Base-by-base conservation (phyloP, 2,113 vertebrate genomes). In the Barnardius zonarius region DNA sequence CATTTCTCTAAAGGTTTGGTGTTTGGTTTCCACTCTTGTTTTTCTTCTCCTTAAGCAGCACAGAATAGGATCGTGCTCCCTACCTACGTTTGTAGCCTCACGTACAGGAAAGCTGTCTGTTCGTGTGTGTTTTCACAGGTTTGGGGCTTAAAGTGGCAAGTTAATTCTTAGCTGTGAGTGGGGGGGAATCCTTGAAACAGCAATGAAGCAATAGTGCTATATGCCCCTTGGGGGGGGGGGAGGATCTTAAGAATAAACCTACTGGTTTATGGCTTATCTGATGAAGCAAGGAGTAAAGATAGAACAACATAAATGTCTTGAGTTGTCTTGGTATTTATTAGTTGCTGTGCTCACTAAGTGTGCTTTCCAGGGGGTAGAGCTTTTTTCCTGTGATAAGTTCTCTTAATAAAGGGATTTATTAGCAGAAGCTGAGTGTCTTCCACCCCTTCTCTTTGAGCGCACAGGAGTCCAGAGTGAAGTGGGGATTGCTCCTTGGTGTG, bases 381-480 rank as follows among this genome's bases (percentile, higher is more conserved):
- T 61, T 25, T 43, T 69, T 91, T 67, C 20, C 35, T 72, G 0
- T 31, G 24, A 43, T 57, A 73, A 83, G 13, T 39, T 85, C 27
- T 4, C 19, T 48, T 70, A 61, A 54, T 82, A 52, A 33, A 74
- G 51, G 49, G 44, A 48, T 82, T 86, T 81, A 55, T 54, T 27
- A 55, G 67, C 70, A 91, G 72, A 44, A 79, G 43, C 51, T 16
- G 0, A 62, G 46, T 31, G 69, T 68, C 70, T 90, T 76, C 59
- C n/a, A 93, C n/a, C 48, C n/a, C 79, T 59, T 28, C 54, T 30
- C 31, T 73, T 18, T 1, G 16, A 59, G 88, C 8, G 9, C 8
- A 0, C 3, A 4, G 13, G 17, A 33, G 33, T 0, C 0, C 30
- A 27, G 64, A 11, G 51, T 2, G 33, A 48, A 41, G 11, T 0